phyloP scores from a whole-genome alignment of 53 echinoderm and acorn worm species.

The Temnopleurus reevesii region DNA sequence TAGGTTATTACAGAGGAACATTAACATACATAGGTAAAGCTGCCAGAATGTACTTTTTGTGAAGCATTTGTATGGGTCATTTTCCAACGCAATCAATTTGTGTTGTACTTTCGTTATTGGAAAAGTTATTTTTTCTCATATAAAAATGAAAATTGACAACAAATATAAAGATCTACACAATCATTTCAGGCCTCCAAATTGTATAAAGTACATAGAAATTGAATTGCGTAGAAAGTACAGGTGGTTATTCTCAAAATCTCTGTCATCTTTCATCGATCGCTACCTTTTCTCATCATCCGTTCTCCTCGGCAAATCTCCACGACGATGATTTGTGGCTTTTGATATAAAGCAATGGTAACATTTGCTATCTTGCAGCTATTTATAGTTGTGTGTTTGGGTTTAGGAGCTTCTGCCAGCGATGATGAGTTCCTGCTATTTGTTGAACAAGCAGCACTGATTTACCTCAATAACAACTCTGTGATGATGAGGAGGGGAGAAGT shows the following conservation, averaged over 20 bases:
- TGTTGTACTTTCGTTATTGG: too few relatives aligned
- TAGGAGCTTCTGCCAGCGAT: neutral
- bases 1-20: too few relatives aligned
- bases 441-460: slow-evolving; percentile 31
- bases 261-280: slow-evolving; percentile 15
- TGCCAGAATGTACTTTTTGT: too few relatives aligned
- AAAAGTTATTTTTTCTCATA: too few relatives aligned
- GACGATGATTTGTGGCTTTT: slow-evolving; percentile 24
- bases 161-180: too few relatives aligned
- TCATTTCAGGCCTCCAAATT: too few relatives aligned
- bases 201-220: too few relatives aligned
- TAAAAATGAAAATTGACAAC: too few relatives aligned
- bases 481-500: neutral
- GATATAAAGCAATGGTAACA: neutral
- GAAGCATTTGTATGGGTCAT: too few relatives aligned
- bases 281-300: neutral
- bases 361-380: slow-evolving; percentile 6
- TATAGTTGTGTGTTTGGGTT: slow-evolving; percentile 14
- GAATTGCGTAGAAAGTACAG: slow-evolving; percentile 17
- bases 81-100: too few relatives aligned
- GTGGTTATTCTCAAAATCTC: neutral
- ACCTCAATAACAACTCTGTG: neutral
- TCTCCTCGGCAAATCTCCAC: neutral
- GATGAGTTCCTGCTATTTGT: slow-evolving; percentile 37
- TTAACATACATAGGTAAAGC: too few relatives aligned